Percentiles rank a stretch among this genome's conserved stretches.
Conservation (phyloP, 1,140 invertebrate genomes). For the Sinonovacula constricta region DNA sequence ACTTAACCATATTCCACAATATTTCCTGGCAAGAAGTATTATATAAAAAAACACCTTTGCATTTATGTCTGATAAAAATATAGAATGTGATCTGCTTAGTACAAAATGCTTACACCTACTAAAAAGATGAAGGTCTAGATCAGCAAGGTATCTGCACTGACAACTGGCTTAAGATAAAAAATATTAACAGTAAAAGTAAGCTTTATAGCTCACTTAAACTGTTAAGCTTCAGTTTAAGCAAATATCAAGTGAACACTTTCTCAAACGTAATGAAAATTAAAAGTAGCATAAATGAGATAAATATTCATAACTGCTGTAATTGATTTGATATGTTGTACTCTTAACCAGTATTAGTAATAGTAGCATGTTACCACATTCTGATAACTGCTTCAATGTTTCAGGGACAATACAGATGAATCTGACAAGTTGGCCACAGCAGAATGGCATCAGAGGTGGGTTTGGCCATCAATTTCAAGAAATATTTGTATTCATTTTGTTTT, state of each 20-base stretch:
- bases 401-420: slow-evolving; percentile 62
- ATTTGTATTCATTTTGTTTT: too few relatives aligned
- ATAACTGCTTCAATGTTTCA: slow-evolving; percentile 33
- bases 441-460: slow-evolving; percentile 66
- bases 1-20: too few relatives aligned
- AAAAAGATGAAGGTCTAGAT: too few relatives aligned
- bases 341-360: neutral
- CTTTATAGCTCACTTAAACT: neutral
- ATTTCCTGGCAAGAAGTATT: too few relatives aligned
- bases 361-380: neutral
- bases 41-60: too few relatives aligned
- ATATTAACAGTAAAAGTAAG: too few relatives aligned
- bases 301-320: neutral
- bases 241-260: neutral
- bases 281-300: neutral
- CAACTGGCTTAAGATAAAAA: neutral
- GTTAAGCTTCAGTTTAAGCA: neutral
- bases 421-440: slow-evolving; percentile 66
- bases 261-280: neutral
- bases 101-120: too few relatives aligned
- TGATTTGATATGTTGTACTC: neutral
- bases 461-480: too few relatives aligned
- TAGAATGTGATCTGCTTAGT: too few relatives aligned
- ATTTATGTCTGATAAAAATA: too few relatives aligned
- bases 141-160: neutral